Conservation (phyloP, 2,113 vertebrate genomes). For the Crotalus viridis region DNA sequence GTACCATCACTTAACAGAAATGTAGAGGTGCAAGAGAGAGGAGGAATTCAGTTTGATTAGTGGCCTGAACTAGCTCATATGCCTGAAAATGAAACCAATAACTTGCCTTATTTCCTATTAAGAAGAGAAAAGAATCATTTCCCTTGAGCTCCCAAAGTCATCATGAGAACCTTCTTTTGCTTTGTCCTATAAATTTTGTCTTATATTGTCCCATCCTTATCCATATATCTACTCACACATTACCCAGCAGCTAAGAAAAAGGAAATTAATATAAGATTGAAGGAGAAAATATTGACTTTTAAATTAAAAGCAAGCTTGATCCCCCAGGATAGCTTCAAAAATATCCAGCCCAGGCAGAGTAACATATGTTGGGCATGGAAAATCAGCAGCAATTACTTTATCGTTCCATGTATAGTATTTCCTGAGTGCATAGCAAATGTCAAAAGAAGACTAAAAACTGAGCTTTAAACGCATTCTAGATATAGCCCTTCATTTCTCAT, state of each 20-base stretch:
- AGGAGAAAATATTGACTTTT: neutral
- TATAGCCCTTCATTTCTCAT: slow-evolving; percentile 6
- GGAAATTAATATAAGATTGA: neutral
- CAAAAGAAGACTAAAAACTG: neutral
- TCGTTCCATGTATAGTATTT: neutral
- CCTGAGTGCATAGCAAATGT: neutral
- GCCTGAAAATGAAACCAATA: neutral
- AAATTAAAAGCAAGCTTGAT: neutral
- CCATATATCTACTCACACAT: neutral
- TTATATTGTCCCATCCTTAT: neutral
- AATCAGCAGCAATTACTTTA: neutral
- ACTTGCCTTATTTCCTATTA: neutral
- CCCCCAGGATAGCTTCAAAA: neutral
- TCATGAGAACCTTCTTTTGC: neutral
- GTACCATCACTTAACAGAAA: neutral
- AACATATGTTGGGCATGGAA: neutral
- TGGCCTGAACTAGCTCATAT: neutral
- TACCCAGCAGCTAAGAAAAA: neutral
- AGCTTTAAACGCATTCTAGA: neutral
- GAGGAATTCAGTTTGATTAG: neutral
- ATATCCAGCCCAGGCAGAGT: neutral
- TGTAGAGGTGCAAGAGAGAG: neutral
- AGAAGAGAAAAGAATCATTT: neutral
- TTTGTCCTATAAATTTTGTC: neutral
- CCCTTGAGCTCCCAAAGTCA: neutral